Evolutionary conservation across 2,888 invertebrate genomes (phyloP), one percentile per base, ranked within the genome.

Genomic region (Heliconius ethilla): DNA sequence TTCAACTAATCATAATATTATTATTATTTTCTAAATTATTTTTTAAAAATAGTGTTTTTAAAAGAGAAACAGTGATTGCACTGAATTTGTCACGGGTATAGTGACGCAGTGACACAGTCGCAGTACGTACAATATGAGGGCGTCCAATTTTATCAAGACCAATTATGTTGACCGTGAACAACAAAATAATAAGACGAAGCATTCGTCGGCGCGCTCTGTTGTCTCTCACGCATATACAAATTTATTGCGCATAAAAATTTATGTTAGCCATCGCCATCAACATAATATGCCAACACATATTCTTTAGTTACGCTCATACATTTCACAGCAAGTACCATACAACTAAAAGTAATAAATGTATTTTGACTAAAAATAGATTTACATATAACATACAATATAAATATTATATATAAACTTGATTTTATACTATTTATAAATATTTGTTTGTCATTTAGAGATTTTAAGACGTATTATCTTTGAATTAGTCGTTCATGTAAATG

Each of bases 91-190:
- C 25, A 69, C 37, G 37, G 22, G 9, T 69, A 15, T 69, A 69
- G 40, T 45, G 40, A 25, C 40, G 25, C 69, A 40, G n/a, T 69
- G 40, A 69, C 69, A 11, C 25, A 45, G 40, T 15, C 7, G 40
- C 25, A 15, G 22, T 66, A 66, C n/a, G 22, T 66, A 37, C 37
- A 13, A 22, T 4, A 37, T 37, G 66, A 37, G 33, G 7, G 51
- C 51, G 51, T 51, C 51, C 51, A 51, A 51, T 51, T 51, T 22
- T 51, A 51, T 40, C 29, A 29, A 72, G 1, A 37, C 25, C 25
- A 59, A 70, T 33, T 59, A 59, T 59, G n/a, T 59, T 59, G 59
- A 37, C 59, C 72, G 29, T 33, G 51, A 72, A 33, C 18, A 72
- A 27, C 27, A 33, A 59, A 72, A 72, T 29, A 72, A 70, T 22